phyloP scores from a whole-genome alignment of 2,888 invertebrate species.

The Strigamia crassipes region DNA sequence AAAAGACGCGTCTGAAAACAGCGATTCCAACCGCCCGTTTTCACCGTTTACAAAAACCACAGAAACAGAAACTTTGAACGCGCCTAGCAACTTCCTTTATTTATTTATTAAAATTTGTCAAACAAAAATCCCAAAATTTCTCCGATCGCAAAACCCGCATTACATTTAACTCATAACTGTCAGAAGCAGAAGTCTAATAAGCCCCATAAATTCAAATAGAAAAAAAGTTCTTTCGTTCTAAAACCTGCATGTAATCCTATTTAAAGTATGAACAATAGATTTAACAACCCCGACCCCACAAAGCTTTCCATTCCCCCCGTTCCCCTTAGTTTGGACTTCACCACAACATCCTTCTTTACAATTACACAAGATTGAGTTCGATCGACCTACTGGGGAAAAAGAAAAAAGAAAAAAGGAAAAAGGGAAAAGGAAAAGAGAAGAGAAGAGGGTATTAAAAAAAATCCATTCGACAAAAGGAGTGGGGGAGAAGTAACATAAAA shows the following conservation, averaged over 20 bases:
- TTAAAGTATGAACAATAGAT: conserved; percentile 25
- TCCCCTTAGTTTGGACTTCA: not conserved
- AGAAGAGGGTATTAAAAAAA: not conserved
- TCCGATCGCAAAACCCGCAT: not conserved
- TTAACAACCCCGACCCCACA: not conserved
- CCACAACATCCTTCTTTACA: conserved; percentile 37
- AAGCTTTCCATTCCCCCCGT: not conserved
- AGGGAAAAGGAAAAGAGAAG: not conserved
- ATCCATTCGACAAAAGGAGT: not conserved
- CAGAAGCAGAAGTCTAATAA: conserved; percentile 1
- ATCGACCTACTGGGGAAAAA: not conserved
- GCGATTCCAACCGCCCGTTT: no score
- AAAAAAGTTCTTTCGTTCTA: not conserved
- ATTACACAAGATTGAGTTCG: conserved; percentile 39
- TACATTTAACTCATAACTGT: not conserved
- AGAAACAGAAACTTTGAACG: no score
- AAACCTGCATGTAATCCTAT: conserved; percentile 7
- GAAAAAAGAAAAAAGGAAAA: not conserved
- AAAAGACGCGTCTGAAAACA: no score
- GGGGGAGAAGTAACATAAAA: conserved; percentile 29
- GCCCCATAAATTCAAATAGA: not conserved
- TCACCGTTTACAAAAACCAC: no score
- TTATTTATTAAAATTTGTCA: not conserved
- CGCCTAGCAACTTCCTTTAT: no score
- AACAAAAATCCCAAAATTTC: not conserved